Evolutionary conservation across 2,113 vertebrate genomes (phyloP).

Genomic region (Balaeniceps rex): DNA sequence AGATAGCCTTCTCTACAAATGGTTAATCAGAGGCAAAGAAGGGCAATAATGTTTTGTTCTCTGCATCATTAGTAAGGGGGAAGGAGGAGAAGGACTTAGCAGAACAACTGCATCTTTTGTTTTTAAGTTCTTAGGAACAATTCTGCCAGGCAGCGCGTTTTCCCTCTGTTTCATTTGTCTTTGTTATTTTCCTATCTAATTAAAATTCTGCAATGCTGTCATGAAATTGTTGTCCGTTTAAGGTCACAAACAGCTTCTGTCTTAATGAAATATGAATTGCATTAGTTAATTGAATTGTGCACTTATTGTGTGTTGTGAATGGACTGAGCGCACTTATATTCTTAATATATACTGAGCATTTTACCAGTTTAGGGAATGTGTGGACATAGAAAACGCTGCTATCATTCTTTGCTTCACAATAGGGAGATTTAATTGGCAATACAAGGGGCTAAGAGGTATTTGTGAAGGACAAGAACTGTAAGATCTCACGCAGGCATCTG

Average conservation of each 20-base stretch:
- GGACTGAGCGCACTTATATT: constrained; percentile 21
- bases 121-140: constrained; percentile 47
- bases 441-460: neutral
- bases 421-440: neutral
- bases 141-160: constrained; percentile 53
- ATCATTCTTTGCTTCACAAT: constrained; percentile 1
- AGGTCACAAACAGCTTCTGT: constrained; percentile 69
- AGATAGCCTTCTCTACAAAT: neutral
- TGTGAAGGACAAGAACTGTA: neutral
- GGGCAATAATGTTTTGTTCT: constrained; percentile 29
- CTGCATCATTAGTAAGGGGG: neutral
- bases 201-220: constrained; percentile 53
- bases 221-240: constrained; percentile 59
- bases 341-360: neutral
- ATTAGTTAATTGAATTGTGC: constrained; percentile 63
- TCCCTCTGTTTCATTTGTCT: constrained; percentile 52
- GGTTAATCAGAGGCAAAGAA: constrained; percentile 19
- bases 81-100: constrained; percentile 27
- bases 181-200: constrained; percentile 64
- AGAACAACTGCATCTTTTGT: constrained; percentile 65
- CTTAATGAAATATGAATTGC: constrained; percentile 65
- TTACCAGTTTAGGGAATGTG: neutral
- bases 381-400: neutral
- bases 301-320: constrained; percentile 21
- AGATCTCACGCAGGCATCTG: neutral